Conservation (phyloP, 1,140 invertebrate species). For the Musca domestica region DNA sequence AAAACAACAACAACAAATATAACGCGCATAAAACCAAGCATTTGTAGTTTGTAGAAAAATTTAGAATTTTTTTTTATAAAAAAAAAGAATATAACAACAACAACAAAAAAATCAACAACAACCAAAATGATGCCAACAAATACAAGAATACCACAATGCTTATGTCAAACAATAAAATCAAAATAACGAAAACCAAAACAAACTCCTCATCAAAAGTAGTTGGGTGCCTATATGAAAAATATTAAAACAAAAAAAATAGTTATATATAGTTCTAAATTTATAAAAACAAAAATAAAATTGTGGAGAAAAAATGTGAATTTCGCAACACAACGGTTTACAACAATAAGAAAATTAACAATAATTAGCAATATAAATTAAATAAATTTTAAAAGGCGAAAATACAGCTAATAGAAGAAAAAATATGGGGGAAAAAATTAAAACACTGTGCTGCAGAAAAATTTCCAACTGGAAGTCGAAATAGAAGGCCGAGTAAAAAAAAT, state of each 20-base stretch:
- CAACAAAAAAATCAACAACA: too few relatives aligned
- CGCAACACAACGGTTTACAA: not conserved
- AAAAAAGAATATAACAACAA: not conserved
- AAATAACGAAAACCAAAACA: not conserved
- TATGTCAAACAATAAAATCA: not conserved
- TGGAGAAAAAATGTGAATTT: slow-evolving; percentile 5
- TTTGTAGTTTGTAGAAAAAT: slow-evolving; percentile 5
- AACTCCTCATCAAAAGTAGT: slow-evolving; percentile 15
- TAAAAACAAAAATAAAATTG: slow-evolving; percentile 12
- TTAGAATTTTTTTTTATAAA: not conserved
- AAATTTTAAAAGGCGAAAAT: not conserved
- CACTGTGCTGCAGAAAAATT: too few relatives aligned
- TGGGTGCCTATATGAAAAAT: slow-evolving; percentile 13
- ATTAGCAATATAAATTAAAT: not conserved
- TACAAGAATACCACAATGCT: not conserved
- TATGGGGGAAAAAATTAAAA: too few relatives aligned
- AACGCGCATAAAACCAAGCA: slow-evolving; percentile 2
- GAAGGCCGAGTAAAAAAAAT: too few relatives aligned
- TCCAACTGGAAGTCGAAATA: too few relatives aligned
- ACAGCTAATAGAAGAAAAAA: too few relatives aligned
- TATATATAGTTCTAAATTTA: not conserved
- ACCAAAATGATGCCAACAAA: too few relatives aligned
- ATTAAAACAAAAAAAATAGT: not conserved
- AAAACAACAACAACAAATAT: too few relatives aligned
- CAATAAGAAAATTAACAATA: not conserved